These are phyloP conservation scores for Muscina levida DNA, from an alignment of 2,888 invertebrate species.

Conservation along the genomic window DNA sequence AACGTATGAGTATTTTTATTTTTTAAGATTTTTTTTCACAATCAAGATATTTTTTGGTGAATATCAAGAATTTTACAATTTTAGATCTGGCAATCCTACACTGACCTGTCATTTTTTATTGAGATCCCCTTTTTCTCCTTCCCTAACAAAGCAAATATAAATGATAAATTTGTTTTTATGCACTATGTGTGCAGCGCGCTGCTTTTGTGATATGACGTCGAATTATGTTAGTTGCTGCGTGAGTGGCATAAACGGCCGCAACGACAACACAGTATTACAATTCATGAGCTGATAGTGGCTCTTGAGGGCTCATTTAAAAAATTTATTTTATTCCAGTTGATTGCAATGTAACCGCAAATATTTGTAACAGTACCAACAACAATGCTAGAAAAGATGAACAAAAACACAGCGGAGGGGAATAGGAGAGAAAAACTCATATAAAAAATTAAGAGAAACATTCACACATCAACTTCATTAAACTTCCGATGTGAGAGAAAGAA, in stretches of 20 bases:
- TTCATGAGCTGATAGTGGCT: conserved; percentile 39
- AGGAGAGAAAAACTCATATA: conserved; percentile 14
- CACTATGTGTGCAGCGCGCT: background rate
- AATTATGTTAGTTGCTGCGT: conserved; percentile 40
- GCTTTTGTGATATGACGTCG: conserved; percentile 30
- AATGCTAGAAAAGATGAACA: background rate
- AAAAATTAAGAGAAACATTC: conserved; percentile 26
- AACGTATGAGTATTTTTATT: no score
- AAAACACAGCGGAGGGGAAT: background rate
- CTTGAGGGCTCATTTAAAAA: conserved; percentile 53
- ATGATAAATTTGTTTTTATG: background rate
- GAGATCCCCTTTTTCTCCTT: no score
- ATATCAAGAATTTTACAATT: no score
- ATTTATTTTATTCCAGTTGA: conserved; percentile 49
- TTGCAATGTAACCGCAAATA: conserved; percentile 56
- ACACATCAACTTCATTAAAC: conserved; percentile 61
- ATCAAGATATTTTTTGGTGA: no score
- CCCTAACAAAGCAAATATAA: background rate
- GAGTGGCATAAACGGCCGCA: no score
- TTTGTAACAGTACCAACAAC: conserved; percentile 37
- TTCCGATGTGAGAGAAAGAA: conserved; percentile 39
- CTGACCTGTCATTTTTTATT: no score
- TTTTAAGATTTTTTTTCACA: no score
- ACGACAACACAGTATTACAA: no score
- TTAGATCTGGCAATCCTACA: no score